Percentiles rank a stretch among this genome's conserved stretches.
Evolutionary conservation across 2,888 invertebrate species (phyloP).

Genomic region (Ctena decussata): DNA sequence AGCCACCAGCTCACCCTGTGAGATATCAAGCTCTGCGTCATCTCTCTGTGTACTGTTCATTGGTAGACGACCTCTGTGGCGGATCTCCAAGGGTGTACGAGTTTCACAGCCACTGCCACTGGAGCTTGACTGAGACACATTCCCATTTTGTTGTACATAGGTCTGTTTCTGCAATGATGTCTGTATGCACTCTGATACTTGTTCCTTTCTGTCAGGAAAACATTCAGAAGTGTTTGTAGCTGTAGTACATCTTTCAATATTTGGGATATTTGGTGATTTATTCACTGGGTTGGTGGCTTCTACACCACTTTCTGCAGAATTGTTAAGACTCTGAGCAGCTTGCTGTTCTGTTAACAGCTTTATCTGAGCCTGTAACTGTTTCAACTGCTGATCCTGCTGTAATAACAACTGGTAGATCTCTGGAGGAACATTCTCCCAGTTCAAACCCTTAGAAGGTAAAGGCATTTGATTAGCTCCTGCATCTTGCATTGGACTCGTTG

Average conservation of each 20-base stretch:
- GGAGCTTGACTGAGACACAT: conserved; percentile 45
- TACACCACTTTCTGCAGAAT: conserved; percentile 30
- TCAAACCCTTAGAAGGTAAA: conserved; percentile 49
- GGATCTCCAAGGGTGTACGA: conserved; percentile 73
- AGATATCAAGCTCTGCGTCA: conserved; percentile 67
- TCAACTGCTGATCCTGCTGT: conserved; percentile 83
- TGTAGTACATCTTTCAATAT: conserved; percentile 41
- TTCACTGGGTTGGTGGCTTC: neutral
- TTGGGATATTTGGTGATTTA: neutral
- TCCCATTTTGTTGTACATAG: neutral
- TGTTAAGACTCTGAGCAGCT: conserved; percentile 49
- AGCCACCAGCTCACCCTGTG: conserved; percentile 74
- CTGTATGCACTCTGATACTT: conserved; percentile 52
- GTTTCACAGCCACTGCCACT: conserved; percentile 60
- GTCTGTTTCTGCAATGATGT: conserved; percentile 25
- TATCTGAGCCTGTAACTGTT: conserved; percentile 83
- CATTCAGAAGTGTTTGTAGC: conserved; percentile 57
- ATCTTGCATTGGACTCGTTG: conserved; percentile 27
- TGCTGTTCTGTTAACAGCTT: conserved; percentile 77
- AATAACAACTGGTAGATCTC: conserved; percentile 82
- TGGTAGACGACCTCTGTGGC: conserved; percentile 71
- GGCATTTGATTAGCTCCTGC: neutral
- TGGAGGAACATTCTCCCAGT: conserved; percentile 79
- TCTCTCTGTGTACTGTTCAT: conserved; percentile 78
- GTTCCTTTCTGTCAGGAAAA: conserved; percentile 34